A percentile compares a stretch with the other conserved stretches of the same genome.
These are phyloP conservation scores for Euzophera pinguis DNA, from an alignment of 2,888 invertebrate species.

Conservation along the genomic window DNA sequence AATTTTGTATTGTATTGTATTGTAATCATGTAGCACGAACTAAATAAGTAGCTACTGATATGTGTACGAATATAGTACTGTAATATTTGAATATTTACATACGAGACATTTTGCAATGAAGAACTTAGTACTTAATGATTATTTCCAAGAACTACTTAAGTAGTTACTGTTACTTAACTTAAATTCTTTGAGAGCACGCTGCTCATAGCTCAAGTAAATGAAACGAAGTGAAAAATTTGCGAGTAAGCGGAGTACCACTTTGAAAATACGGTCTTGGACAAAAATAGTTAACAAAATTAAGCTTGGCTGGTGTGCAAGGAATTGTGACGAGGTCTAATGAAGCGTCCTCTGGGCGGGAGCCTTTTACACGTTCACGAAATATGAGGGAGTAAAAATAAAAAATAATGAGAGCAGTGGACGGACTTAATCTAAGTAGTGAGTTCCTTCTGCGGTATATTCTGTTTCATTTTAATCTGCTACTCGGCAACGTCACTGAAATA, in stretches of 20 bases:
- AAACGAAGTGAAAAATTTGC: constrained; percentile 39
- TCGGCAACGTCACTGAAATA: background rate
- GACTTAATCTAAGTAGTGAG: constrained; percentile 4
- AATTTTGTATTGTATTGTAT: no score
- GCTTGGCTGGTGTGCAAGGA: constrained; percentile 39
- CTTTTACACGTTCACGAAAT: background rate
- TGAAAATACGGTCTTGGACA: constrained; percentile 49
- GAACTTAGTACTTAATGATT: no score
- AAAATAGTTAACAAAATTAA: constrained; percentile 70
- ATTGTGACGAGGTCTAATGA: constrained; percentile 54
- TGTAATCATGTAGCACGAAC: no score
- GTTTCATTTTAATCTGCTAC: constrained; percentile 1
- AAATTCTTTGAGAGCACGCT: background rate
- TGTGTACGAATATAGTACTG: no score
- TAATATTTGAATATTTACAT: no score
- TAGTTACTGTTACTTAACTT: background rate
- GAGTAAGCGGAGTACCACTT: constrained; percentile 27
- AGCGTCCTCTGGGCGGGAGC: constrained; percentile 27
- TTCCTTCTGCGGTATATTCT: background rate
- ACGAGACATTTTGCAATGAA: no score
- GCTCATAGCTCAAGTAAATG: constrained; percentile 19
- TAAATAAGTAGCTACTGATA: no score
- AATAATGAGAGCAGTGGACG: background rate
- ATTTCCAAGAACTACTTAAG: no score
- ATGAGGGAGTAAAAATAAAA: constrained; percentile 1